These are phyloP conservation scores for Tribolium freemani DNA, from an alignment of 2,888 invertebrate genomes.

Conservation along the genomic window DNA sequence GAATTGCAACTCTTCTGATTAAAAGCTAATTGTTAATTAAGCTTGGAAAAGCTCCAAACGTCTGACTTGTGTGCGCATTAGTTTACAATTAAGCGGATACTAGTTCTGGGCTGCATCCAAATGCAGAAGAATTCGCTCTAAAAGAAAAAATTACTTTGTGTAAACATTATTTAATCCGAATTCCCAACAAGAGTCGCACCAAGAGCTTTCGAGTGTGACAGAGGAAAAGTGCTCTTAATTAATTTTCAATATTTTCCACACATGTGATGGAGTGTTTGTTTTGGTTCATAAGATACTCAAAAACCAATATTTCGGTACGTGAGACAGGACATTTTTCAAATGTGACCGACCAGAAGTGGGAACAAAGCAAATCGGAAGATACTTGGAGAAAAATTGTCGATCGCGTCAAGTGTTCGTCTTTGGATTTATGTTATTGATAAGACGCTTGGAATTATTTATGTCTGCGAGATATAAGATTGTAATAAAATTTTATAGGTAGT, in stretches of 20 bases:
- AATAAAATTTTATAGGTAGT: slow-evolving; percentile 28
- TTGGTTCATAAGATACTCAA: background rate
- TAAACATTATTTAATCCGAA: slow-evolving; percentile 6
- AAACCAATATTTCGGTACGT: background rate
- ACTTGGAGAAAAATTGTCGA: background rate
- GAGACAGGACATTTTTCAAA: slow-evolving; percentile 9
- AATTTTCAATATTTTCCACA: slow-evolving; percentile 9
- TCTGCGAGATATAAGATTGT: slow-evolving; percentile 14
- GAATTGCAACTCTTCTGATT: background rate
- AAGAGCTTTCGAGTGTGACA: background rate
- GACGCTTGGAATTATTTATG: slow-evolving; percentile 24
- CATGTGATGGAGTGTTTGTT: background rate
- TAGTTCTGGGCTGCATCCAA: slow-evolving; percentile 6
- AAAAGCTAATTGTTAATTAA: slow-evolving; percentile 20
- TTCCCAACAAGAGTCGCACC: background rate
- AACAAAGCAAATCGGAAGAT: slow-evolving; percentile 15
- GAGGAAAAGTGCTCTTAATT: background rate
- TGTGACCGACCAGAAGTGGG: background rate
- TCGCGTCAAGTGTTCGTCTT: slow-evolving; percentile 10
- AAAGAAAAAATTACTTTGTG: background rate
- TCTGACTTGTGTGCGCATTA: slow-evolving; percentile 3
- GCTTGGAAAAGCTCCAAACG: slow-evolving; percentile 7
- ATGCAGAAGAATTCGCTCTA: background rate
- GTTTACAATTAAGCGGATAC: slow-evolving; percentile 6
- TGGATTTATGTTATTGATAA: slow-evolving; percentile 27